Conservation (phyloP, 1,140 invertebrate genomes). For the Branchinecta lynchi region DNA sequence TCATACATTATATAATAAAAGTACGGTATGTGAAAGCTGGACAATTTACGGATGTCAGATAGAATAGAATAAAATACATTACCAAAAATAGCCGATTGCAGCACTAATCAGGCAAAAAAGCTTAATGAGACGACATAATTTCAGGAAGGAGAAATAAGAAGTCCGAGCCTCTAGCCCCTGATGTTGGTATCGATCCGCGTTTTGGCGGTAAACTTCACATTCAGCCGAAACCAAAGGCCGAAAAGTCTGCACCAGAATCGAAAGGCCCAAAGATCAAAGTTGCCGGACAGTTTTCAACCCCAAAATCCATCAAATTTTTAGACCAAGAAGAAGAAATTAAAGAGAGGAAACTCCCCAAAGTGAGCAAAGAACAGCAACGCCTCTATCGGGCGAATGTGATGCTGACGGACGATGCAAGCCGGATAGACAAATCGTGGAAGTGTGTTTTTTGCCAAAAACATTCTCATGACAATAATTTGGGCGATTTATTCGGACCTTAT, state of each 20-base stretch:
- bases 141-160: no score
- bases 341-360: neutral
- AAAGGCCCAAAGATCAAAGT: neutral
- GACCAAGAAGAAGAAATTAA: neutral
- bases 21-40: no score
- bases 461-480: neutral
- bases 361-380: neutral
- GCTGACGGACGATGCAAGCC: neutral
- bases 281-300: neutral
- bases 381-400: constrained; percentile 3
- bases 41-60: no score
- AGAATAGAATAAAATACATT: no score
- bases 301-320: neutral
- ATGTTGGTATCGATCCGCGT: neutral
- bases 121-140: no score
- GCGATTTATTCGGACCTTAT: neutral
- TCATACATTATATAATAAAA: no score
- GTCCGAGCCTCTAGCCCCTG: neutral
- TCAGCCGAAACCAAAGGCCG: neutral
- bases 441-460: neutral
- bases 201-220: neutral
- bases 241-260: neutral
- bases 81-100: no score
- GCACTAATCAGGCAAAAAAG: no score
- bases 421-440: neutral